Percentiles rank a stretch among this genome's conserved stretches.
Conservation (phyloP, 2,113 vertebrate genomes). For the Elephas maximus region DNA sequence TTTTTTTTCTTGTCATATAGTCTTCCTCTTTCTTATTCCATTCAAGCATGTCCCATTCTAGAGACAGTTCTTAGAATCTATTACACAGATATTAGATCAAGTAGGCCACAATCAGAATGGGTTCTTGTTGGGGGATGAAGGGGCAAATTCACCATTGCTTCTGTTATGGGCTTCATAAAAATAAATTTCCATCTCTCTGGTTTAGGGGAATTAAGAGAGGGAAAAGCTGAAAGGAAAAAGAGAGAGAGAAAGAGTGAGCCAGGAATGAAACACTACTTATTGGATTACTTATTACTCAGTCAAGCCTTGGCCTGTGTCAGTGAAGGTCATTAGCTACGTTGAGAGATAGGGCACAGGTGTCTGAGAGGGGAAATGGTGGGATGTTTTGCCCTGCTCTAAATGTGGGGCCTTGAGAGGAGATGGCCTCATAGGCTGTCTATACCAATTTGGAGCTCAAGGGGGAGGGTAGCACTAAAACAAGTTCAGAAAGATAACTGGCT, state of each 20-base stretch:
- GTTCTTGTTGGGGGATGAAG: neutral
- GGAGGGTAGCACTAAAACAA: neutral
- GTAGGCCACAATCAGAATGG: neutral
- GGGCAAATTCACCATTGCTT: neutral
- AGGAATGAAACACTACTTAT: neutral
- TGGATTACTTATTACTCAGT: neutral
- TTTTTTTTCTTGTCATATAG: neutral
- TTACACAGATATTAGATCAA: slow-evolving; percentile 5
- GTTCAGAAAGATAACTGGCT: neutral
- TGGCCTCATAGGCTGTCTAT: neutral
- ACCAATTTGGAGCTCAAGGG: no score
- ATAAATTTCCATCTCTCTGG: neutral
- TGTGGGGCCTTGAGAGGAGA: neutral
- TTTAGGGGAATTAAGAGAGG: neutral
- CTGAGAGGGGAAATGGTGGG: no score
- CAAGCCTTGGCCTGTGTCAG: neutral
- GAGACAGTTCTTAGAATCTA: neutral
- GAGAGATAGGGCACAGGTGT: fast-evolving
- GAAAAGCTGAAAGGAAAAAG: neutral
- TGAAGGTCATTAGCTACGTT: neutral
- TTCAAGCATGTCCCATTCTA: neutral
- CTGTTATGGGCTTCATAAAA: neutral
- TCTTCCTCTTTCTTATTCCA: neutral
- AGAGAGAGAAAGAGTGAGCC: neutral
- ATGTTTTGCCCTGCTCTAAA: neutral